Percentiles rank a stretch among this genome's conserved stretches.
Conservation (phyloP, 2,797 vertebrate species). For the Sebastes cheni region DNA sequence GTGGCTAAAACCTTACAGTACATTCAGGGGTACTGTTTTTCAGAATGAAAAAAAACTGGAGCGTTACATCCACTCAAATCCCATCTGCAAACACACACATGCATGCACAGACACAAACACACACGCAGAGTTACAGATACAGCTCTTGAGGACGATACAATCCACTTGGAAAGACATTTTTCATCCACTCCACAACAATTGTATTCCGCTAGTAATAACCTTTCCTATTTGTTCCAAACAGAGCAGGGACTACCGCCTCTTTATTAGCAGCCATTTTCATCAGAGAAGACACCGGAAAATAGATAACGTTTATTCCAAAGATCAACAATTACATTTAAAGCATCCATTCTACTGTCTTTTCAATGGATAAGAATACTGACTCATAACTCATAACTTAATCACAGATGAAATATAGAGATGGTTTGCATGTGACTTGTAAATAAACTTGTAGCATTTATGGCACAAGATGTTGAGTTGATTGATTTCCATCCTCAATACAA, state of each 20-base stretch:
- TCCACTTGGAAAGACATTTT: background rate
- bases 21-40: background rate
- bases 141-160: background rate
- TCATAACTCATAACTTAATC: background rate
- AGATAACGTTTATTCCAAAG: background rate
- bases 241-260: background rate
- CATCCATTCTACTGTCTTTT: background rate
- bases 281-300: background rate
- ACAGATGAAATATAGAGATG: background rate
- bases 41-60: background rate
- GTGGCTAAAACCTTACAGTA: constrained; percentile 36
- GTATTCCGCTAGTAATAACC: background rate
- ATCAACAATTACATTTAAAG: background rate
- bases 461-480: background rate
- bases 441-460: background rate
- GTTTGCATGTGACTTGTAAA: background rate
- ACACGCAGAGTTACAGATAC: background rate
- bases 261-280: background rate
- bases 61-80: background rate
- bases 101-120: background rate
- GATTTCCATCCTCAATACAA: background rate
- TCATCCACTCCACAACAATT: background rate
- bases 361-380: background rate
- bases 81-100: background rate
- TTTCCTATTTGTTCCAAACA: background rate